phyloP scores from a whole-genome alignment of 2,113 vertebrate species.

The Apaloderma vittatum region DNA sequence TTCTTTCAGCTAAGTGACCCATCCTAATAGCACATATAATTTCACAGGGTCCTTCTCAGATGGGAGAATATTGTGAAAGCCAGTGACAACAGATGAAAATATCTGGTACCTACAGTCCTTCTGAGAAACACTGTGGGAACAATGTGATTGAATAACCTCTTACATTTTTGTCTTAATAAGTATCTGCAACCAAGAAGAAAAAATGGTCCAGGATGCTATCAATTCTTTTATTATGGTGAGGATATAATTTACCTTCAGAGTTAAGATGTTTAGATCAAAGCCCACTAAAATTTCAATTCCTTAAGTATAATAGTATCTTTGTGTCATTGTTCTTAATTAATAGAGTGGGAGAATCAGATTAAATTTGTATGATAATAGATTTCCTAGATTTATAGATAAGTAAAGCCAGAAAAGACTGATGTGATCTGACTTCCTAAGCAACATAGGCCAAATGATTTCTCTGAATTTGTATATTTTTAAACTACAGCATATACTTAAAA shows the following conservation, averaged over 20 bases:
- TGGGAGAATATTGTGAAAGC: not conserved
- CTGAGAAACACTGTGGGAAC: not conserved
- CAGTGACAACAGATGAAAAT: not conserved
- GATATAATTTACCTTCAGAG: not conserved
- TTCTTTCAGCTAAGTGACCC: slow-evolving; percentile 5
- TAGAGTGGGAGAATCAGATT: not conserved
- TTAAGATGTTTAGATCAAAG: not conserved
- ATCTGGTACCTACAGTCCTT: not conserved
- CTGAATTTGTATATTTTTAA: not conserved
- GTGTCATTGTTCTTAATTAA: not conserved
- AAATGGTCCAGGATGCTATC: not conserved
- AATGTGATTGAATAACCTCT: not conserved
- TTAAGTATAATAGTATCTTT: not conserved
- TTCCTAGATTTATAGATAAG: not conserved
- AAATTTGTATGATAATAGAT: not conserved
- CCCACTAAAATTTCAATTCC: not conserved
- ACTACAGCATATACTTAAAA: not conserved
- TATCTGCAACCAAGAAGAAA: not conserved
- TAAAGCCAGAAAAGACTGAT: not conserved
- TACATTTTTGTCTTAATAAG: not conserved
- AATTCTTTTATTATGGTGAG: not conserved
- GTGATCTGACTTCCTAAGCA: not conserved
- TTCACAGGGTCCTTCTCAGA: not conserved
- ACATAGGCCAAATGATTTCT: not conserved
- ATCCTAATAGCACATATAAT: slow-evolving; percentile 22